Evolutionary conservation across 2,888 invertebrate species (phyloP).

Genomic region (Octodonta nipae): DNA sequence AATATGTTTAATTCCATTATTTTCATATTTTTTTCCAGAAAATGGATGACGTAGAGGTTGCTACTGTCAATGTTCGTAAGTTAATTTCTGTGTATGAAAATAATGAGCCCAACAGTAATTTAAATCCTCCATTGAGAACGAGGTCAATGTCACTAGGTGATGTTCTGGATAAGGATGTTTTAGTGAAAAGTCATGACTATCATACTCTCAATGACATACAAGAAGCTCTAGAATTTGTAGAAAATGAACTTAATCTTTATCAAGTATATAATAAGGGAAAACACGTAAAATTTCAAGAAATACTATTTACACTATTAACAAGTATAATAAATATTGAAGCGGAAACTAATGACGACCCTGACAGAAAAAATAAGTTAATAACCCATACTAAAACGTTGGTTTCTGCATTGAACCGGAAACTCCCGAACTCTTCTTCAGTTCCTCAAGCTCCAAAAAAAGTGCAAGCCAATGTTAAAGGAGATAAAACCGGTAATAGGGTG

Average conservation of each 20-base stretch:
- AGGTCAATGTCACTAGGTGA: constrained; percentile 12
- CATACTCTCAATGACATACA: constrained; percentile 14
- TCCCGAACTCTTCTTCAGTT: constrained; percentile 12
- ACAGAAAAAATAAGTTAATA: constrained; percentile 13
- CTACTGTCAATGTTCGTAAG: constrained; percentile 7
- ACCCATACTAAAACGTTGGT: constrained; percentile 14
- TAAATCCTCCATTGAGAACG: constrained; percentile 6
- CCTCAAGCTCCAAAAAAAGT: constrained; percentile 1
- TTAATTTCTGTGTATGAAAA: constrained; percentile 10
- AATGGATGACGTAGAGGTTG: constrained; percentile 1
- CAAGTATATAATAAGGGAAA: constrained; percentile 18
- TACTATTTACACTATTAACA: constrained; percentile 17
- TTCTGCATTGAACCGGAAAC: constrained; percentile 14
- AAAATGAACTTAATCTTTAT: constrained; percentile 14
- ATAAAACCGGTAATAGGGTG: neutral
- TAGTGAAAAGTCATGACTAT: constrained; percentile 8
- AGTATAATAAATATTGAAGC: constrained; percentile 16
- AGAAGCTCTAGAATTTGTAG: constrained; percentile 13
- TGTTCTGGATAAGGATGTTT: constrained; percentile 9
- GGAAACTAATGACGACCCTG: constrained; percentile 10
- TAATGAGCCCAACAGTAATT: constrained; percentile 1
- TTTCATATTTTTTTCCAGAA: too few relatives aligned
- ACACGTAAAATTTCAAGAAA: constrained; percentile 19
- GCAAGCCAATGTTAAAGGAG: constrained; percentile 1
- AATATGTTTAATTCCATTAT: too few relatives aligned